Base-by-base conservation (phyloP, 1,140 invertebrate genomes). In the Dendroctonus valens region DNA sequence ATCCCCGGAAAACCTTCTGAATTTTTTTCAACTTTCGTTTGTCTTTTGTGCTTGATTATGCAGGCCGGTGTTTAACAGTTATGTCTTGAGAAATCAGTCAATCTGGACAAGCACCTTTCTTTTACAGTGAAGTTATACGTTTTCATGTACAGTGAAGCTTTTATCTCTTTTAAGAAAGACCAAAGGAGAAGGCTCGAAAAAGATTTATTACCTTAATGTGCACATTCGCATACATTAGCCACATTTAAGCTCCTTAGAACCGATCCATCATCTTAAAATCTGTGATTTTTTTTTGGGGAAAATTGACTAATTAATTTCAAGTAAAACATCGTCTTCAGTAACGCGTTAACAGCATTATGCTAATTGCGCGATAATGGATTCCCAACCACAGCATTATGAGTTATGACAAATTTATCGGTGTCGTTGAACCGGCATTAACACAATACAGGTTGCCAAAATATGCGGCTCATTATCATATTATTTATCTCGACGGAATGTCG, bases 401-500 rank as follows among this genome's bases (percentile, higher is more conserved):
- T 48, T 14, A n/a, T 48, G 5, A 14, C 11, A 5, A 48, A 48
- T 48, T 14, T 52, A 9, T 52, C 8, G 50, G 50, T 55, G 53
- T 55, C 53, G 39, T 39, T 55, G 37, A 55, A 38, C 53, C 53
- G 37, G 26, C 42, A 46, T 46, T 11, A 46, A 46, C 15, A 52
- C 50, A 52, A 52, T 52, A 37, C 50, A 8, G 15, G 50, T 52
- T 52, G 15, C 9, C 50, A 15, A 52, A 52, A 52, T 12, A n/a
- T 8, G 8, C 8, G 44, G 41, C 57, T 59, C 57, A 59, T 59
- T 59, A 59, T 44, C 57, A 59, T 59, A 46, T 46, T 46, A 59
- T 59, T 46, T 59, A 46, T 59, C 41, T 46, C 57, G 4, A 26
- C 39, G 37, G 53, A 55, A 55, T 55, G 53, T 26, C 37, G 50